Evolutionary conservation across 2,888 invertebrate species (phyloP).

Genomic region (Andrena flavipes): DNA sequence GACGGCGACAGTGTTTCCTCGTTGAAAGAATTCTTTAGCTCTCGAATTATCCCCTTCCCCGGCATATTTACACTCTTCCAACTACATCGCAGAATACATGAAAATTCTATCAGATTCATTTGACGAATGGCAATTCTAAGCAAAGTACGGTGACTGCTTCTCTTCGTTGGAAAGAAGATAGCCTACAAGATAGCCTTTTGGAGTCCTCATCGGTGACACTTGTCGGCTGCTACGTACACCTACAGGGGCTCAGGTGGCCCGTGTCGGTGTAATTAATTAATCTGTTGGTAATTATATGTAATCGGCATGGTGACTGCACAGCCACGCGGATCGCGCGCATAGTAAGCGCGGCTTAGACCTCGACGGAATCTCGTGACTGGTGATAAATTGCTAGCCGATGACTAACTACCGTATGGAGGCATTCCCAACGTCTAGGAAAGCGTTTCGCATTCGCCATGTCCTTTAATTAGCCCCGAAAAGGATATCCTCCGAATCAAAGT

Average conservation of each 20-base stretch:
- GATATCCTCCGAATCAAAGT: conserved; percentile 26
- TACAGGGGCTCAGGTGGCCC: conserved; percentile 50
- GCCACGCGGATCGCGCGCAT: conserved; percentile 77
- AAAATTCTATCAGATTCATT: no score
- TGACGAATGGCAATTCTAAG: neutral
- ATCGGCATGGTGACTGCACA: conserved; percentile 76
- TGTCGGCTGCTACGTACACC: conserved; percentile 1
- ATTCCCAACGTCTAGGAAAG: conserved; percentile 73
- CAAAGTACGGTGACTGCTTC: neutral
- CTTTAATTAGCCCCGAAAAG: conserved; percentile 53
- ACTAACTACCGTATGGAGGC: conserved; percentile 81
- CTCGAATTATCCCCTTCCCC: no score
- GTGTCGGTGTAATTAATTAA: conserved; percentile 79
- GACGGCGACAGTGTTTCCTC: no score
- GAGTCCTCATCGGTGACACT: neutral
- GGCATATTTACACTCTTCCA: no score
- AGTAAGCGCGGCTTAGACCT: conserved; percentile 78
- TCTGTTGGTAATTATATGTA: conserved; percentile 81
- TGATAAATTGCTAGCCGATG: conserved; percentile 82
- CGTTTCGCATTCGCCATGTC: conserved; percentile 57
- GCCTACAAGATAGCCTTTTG: neutral
- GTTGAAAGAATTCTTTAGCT: no score
- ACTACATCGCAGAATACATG: no score
- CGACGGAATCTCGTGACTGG: conserved; percentile 77
- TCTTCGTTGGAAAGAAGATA: neutral